Evolutionary conservation across 2,888 invertebrate genomes (phyloP).

Genomic region (Polia nebulosa): DNA sequence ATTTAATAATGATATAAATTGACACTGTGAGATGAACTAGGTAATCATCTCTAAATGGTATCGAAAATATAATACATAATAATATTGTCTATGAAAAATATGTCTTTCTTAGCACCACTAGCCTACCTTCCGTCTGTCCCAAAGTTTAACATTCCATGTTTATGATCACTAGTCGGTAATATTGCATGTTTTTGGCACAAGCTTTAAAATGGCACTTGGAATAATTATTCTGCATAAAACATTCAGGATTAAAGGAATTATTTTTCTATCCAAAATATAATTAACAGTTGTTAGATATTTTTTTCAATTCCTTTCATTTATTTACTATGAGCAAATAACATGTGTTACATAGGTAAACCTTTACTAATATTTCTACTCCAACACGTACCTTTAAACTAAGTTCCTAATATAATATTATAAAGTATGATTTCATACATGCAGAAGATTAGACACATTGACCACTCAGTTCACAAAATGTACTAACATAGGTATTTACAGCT

Average conservation of each 20-base stretch:
- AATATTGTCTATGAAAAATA: constrained; percentile 88
- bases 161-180: constrained; percentile 51
- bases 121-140: constrained; percentile 67
- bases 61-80: constrained; percentile 79
- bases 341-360: constrained; percentile 38
- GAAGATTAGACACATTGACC: constrained; percentile 54
- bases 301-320: constrained; percentile 69
- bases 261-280: constrained; percentile 39
- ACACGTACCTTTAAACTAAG: constrained; percentile 53
- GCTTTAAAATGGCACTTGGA: constrained; percentile 49
- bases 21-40: constrained; percentile 77
- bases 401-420: constrained; percentile 44
- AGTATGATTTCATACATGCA: constrained; percentile 47
- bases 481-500: constrained; percentile 61
- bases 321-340: constrained; percentile 62
- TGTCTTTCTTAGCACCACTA: constrained; percentile 88
- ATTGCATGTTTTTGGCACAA: constrained; percentile 50
- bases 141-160: constrained; percentile 58
- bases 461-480: constrained; percentile 52
- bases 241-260: constrained; percentile 40
- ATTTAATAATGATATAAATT: constrained; percentile 81
- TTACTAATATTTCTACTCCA: constrained; percentile 54
- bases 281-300: constrained; percentile 27
- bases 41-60: constrained; percentile 82
- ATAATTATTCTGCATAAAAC: constrained; percentile 38